A percentile compares a stretch with the other conserved stretches of the same genome.
These are phyloP conservation scores for Xenopus laevis DNA, from an alignment of 2,113 vertebrate genomes.

Conservation along the genomic window DNA sequence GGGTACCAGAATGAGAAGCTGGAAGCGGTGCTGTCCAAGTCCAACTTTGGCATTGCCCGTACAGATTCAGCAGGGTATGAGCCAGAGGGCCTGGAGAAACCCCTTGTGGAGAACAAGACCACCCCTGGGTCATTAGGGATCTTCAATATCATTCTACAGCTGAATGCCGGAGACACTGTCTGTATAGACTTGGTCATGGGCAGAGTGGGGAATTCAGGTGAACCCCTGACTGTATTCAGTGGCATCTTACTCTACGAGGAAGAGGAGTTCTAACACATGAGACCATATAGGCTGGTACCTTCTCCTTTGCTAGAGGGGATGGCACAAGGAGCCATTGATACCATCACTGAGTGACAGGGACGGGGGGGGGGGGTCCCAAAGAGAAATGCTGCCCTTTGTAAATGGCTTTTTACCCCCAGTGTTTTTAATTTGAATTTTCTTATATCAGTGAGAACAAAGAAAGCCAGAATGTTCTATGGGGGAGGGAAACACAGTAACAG, in stretches of 20 bases:
- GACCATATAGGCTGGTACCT: background rate
- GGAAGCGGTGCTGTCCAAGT: conserved; percentile 87
- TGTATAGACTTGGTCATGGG: conserved; percentile 87
- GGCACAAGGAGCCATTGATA: too few relatives aligned
- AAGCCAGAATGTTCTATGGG: too few relatives aligned
- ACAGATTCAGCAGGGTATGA: conserved; percentile 86
- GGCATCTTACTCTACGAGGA: conserved; percentile 79
- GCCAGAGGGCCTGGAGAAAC: conserved; percentile 88
- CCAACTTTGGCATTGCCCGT: conserved; percentile 81
- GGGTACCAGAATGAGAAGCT: conserved; percentile 86
- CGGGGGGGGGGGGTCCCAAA: too few relatives aligned
- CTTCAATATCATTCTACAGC: conserved; percentile 83
- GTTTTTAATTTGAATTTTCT: background rate
- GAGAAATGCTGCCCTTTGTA: background rate
- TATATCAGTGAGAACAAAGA: background rate
- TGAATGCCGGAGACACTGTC: conserved; percentile 77
- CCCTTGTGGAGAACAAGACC: conserved; percentile 74
- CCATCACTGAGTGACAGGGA: background rate
- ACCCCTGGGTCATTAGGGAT: conserved; percentile 78
- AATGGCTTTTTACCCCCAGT: background rate
- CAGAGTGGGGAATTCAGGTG: conserved; percentile 80
- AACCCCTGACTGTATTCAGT: conserved; percentile 88
- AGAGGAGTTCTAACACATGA: conserved; percentile 29
- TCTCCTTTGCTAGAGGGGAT: too few relatives aligned
- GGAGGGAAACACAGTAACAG: too few relatives aligned